A percentile compares a stretch with the other conserved stretches of the same genome.
Conservation (phyloP, 2,888 invertebrate species). For the Mesorhabditis sp. region DNA sequence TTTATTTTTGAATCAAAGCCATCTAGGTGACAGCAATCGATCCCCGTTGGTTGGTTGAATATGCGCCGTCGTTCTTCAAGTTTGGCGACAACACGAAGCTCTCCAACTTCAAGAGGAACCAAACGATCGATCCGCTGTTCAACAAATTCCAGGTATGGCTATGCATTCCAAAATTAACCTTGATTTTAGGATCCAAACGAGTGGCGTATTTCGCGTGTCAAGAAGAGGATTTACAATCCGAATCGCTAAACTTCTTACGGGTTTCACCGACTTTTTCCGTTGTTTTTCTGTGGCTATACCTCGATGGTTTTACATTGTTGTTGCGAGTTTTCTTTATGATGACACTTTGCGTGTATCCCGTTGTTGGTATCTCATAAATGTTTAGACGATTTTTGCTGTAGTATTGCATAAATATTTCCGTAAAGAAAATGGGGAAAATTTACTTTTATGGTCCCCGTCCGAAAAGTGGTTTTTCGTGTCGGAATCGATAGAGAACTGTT, state of each 20-base stretch:
- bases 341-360: no score
- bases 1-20: neutral
- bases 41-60: conserved; percentile 97
- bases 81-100: conserved; percentile 97
- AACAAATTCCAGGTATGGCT: conserved; percentile 77
- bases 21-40: conserved; percentile 71
- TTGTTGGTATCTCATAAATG: no score
- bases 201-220: conserved; percentile 83
- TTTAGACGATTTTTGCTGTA: no score
- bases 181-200: conserved; percentile 83
- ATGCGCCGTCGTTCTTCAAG: conserved; percentile 97
- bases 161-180: neutral
- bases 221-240: conserved; percentile 59
- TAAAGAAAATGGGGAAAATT: no score
- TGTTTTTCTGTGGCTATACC: no score
- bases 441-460: no score
- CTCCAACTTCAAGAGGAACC: conserved; percentile 97
- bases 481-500: no score
- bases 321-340: no score
- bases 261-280: no score
- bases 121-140: conserved; percentile 90
- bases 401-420: no score
- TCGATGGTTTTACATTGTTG: no score
- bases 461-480: no score
- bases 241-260: conserved; percentile 42